phyloP scores from a whole-genome alignment of 2,888 invertebrate species.

The Mythimna albipuncta region DNA sequence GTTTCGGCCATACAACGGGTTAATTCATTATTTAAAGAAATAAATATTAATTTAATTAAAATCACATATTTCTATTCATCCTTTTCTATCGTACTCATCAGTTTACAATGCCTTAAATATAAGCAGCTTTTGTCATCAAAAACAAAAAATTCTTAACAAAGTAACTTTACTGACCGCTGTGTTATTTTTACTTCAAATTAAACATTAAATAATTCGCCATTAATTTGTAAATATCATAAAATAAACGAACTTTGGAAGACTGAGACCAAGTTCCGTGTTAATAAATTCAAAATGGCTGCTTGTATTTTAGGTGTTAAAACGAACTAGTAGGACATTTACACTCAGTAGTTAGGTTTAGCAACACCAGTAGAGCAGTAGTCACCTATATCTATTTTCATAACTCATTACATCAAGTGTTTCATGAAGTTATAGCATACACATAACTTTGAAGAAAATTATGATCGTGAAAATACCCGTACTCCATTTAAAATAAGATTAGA shows the following conservation, averaged over 20 bases:
- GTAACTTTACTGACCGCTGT: constrained; percentile 37
- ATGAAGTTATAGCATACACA: constrained; percentile 47
- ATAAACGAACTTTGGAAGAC: constrained; percentile 49
- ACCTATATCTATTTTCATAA: constrained; percentile 52
- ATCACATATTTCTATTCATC: constrained; percentile 34
- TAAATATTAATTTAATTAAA: too few relatives aligned
- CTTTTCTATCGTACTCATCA: constrained; percentile 47
- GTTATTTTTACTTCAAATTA: constrained; percentile 11
- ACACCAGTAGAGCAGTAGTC: constrained; percentile 61
- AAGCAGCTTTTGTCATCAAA: constrained; percentile 51
- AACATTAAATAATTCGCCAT: background rate
- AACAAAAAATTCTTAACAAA: constrained; percentile 22
- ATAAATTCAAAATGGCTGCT: constrained; percentile 47
- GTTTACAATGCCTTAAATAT: constrained; percentile 38
- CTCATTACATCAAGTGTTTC: constrained; percentile 53
- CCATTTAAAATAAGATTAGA: too few relatives aligned
- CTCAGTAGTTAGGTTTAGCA: constrained; percentile 60
- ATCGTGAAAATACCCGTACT: too few relatives aligned
- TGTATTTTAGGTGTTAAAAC: constrained; percentile 28
- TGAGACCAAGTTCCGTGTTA: constrained; percentile 17
- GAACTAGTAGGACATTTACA: constrained; percentile 37
- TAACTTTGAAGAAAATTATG: background rate
- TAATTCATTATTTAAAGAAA: too few relatives aligned
- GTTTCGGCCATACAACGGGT: too few relatives aligned
- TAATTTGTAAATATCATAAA: constrained; percentile 13